Percentiles rank a stretch among this genome's conserved stretches.
Conservation (phyloP, 2,888 invertebrate species). For the Agrilus biguttatus region DNA sequence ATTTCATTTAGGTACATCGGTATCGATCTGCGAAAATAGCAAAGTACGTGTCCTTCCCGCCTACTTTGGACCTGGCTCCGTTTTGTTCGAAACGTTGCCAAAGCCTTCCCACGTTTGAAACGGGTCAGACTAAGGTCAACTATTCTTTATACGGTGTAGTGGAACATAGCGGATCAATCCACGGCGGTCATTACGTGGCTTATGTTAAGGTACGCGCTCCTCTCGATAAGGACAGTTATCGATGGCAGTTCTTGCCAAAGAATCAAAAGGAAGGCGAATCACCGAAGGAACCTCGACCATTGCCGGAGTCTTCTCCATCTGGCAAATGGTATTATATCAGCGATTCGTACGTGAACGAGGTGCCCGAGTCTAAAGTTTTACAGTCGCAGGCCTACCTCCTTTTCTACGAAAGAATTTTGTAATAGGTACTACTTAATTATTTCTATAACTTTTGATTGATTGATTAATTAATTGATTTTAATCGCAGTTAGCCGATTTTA, state of each 20-base stretch:
- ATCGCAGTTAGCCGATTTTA: no score
- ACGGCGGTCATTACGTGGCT: conserved; percentile 85
- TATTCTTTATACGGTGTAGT: conserved; percentile 93
- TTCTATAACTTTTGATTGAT: no score
- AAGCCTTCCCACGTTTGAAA: conserved; percentile 37
- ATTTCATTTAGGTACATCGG: conserved; percentile 16
- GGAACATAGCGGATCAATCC: conserved; percentile 83
- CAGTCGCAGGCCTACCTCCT: conserved; percentile 85
- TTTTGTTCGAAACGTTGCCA: conserved; percentile 60
- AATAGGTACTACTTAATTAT: conserved; percentile 18
- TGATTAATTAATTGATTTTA: no score
- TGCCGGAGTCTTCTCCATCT: conserved; percentile 34
- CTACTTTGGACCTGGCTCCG: conserved; percentile 74
- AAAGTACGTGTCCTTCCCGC: conserved; percentile 77
- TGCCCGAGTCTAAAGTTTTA: conserved; percentile 65
- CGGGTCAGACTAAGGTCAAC: conserved; percentile 36
- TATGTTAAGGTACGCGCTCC: conserved; percentile 77
- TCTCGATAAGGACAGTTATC: conserved; percentile 44
- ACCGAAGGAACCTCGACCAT: conserved; percentile 27
- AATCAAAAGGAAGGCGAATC: conserved; percentile 22
- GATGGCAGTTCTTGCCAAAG: conserved; percentile 58
- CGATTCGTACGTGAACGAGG: conserved; percentile 75
- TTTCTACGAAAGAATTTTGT: conserved; percentile 89
- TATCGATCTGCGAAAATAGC: conserved; percentile 66
- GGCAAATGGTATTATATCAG: conserved; percentile 92